Evolutionary conservation across 2,113 vertebrate species (phyloP), one percentile per base, ranked within the genome.

Genomic region (Lophochroa leadbeateri): DNA sequence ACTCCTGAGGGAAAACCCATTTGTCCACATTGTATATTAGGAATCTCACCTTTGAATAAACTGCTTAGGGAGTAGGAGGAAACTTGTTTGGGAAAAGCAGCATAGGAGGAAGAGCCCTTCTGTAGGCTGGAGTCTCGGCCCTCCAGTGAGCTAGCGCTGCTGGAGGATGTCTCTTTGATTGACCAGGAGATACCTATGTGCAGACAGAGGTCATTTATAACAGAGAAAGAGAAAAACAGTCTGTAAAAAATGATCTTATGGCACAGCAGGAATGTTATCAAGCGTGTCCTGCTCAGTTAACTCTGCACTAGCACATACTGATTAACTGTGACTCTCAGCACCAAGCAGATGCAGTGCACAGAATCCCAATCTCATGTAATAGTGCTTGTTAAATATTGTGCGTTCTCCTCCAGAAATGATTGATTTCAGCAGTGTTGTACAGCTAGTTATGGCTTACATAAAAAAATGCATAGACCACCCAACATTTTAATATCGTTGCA

Each of bases 121-220:
- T 98, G 98, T 69, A 98, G 97, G 71, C 89, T 97, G 77, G 96
- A 95, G 77, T 98, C 98, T 72, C 94, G 98, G 11, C 95, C 82
- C 69, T 98, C 98, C 52, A 96, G 94, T 1, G 94, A 94, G 63
- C 92, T 96, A 11, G 94, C 91, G 60, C 97, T 98, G 89, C 86
- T 98, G 80, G 98, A 98, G 6, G 98, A 98, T 24, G 99, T 99
- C 97, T 99, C 99, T 97, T 97, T 99, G 95, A 99, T 98, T 6
- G 99, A 99, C 99, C 99, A 99, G 35, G 99, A 98, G 84, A 99
- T 99, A 97, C 99, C 99, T 99, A 60, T 17, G 70, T 52, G 64
- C 24, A 91, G 53, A 93, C 8, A 96, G 29, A 87, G 8, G 15
- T 12, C 1, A 78, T 46, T 92, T 33, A 10, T 28, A 75, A 58